Evolutionary conservation across 2,797 vertebrate genomes (phyloP).

Genomic region (Schizopygopsis malacanthus): DNA sequence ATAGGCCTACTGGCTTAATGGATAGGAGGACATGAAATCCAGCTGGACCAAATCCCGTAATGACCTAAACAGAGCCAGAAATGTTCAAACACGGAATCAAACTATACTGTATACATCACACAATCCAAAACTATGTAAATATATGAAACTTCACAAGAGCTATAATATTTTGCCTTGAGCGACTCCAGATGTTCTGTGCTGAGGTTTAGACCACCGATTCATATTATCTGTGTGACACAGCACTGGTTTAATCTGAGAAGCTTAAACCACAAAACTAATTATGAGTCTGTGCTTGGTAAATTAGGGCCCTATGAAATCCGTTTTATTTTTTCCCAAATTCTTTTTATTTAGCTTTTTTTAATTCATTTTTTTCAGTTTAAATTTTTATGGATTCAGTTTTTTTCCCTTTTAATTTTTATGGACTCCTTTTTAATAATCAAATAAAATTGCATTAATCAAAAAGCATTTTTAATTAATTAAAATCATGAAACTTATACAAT

Average conservation of each 20-base stretch:
- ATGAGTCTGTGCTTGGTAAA: neutral
- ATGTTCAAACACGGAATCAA: slow-evolving; percentile 19
- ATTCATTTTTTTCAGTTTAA: too few relatives aligned
- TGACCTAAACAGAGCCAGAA: slow-evolving; percentile 30
- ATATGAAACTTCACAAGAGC: slow-evolving; percentile 33
- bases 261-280: slow-evolving; percentile 19
- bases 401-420: too few relatives aligned
- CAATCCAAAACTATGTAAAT: slow-evolving; percentile 41
- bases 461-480: too few relatives aligned
- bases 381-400: too few relatives aligned
- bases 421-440: too few relatives aligned
- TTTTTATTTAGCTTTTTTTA: too few relatives aligned
- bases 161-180: slow-evolving; percentile 24
- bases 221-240: slow-evolving; percentile 3
- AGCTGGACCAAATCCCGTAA: slow-evolving; percentile 41
- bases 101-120: slow-evolving; percentile 39
- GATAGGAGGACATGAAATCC: slow-evolving; percentile 2
- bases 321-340: too few relatives aligned
- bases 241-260: neutral
- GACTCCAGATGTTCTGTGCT: slow-evolving; percentile 25
- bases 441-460: too few relatives aligned
- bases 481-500: too few relatives aligned
- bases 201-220: neutral
- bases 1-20: neutral
- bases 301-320: too few relatives aligned